Conservation (phyloP, 1,140 invertebrate species). For the Drosophila azteca region DNA sequence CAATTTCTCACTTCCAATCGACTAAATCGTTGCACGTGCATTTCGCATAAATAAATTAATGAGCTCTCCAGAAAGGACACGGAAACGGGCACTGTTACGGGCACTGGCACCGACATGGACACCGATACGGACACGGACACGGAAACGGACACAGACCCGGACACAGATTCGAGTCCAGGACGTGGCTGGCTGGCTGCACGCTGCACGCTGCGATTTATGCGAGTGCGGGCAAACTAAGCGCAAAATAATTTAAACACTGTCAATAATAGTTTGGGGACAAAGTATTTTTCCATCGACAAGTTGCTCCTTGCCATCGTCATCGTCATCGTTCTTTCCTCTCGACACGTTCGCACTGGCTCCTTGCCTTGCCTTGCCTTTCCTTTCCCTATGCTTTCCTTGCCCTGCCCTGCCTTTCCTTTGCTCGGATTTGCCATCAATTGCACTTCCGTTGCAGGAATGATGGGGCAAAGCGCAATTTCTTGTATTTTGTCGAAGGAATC, state of each 20-base stretch:
- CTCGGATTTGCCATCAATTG: conserved; percentile 67
- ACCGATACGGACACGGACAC: conserved; percentile 11
- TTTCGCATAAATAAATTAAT: conserved; percentile 82
- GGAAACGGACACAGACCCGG: conserved; percentile 9
- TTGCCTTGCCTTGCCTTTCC: conserved; percentile 10
- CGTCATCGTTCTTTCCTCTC: conserved; percentile 44
- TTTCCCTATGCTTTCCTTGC: conserved; percentile 5
- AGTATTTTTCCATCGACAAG: conserved; percentile 65
- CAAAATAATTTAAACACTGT: conserved; percentile 82
- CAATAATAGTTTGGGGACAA: conserved; percentile 74
- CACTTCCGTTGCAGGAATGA: conserved; percentile 68
- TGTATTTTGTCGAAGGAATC: conserved; percentile 64
- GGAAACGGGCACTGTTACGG: conserved; percentile 20
- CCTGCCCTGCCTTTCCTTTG: conserved; percentile 8
- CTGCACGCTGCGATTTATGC: conserved; percentile 72
- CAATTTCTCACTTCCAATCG: conserved; percentile 77
- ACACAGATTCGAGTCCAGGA: conserved; percentile 1
- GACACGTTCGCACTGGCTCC: conserved; percentile 73
- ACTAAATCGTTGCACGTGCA: conserved; percentile 76
- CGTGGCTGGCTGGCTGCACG: conserved; percentile 6
- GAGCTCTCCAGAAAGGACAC: conserved; percentile 45
- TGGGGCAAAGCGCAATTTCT: conserved; percentile 72
- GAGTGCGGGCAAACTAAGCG: conserved; percentile 69
- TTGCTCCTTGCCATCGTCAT: conserved; percentile 10
- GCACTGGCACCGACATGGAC: conserved; percentile 26